These are phyloP conservation scores for Zaprionus gabonicus DNA, from an alignment of 1,140 invertebrate genomes.

Conservation along the genomic window DNA sequence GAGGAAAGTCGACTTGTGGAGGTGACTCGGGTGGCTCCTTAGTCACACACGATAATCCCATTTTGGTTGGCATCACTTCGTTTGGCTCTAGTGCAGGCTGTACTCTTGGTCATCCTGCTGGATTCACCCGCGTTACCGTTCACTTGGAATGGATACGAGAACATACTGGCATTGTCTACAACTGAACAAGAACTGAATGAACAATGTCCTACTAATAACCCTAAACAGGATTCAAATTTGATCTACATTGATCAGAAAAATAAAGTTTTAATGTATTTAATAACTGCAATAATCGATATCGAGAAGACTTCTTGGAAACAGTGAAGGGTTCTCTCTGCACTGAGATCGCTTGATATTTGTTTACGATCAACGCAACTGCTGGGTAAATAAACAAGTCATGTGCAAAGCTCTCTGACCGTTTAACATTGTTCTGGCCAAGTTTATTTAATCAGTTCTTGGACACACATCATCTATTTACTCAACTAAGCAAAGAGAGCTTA, in stretches of 20 bases:
- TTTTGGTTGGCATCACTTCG: constrained; percentile 84
- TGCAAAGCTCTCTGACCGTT: neutral
- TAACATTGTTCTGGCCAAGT: neutral
- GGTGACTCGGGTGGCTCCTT: constrained; percentile 86
- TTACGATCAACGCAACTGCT: neutral
- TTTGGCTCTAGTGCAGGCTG: constrained; percentile 48
- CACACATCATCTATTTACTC: neutral
- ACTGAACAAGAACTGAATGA: constrained; percentile 10
- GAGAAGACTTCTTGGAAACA: neutral
- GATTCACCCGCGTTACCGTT: constrained; percentile 85
- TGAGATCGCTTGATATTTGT: neutral
- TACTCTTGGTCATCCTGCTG: constrained; percentile 78
- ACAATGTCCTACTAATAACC: too few species aligned
- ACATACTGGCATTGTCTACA: constrained; percentile 54
- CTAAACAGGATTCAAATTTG: too few species aligned
- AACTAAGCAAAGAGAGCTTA: neutral
- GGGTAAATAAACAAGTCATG: neutral
- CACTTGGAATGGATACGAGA: constrained; percentile 85
- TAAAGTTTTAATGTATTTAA: too few species aligned
- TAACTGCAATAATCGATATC: too few species aligned
- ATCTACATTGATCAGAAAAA: too few species aligned
- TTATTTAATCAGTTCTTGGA: neutral
- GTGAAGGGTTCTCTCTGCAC: neutral
- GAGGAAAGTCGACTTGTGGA: constrained; percentile 59
- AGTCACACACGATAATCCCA: constrained; percentile 75